Conservation (phyloP, 1,140 invertebrate genomes). For the Drosophila eugracilis region DNA sequence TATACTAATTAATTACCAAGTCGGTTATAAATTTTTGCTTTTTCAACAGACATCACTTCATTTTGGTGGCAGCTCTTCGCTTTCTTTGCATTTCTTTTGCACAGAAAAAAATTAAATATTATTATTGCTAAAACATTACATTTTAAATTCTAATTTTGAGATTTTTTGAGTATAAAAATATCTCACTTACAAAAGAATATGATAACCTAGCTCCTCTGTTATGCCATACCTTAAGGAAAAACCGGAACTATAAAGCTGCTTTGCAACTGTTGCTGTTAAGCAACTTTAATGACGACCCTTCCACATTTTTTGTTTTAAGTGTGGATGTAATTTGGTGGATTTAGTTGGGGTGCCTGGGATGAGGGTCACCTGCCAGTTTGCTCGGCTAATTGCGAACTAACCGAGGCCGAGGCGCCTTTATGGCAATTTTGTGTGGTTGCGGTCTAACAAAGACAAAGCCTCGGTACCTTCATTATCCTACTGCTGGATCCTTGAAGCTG, state of each 20-base stretch:
- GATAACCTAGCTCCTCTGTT: too few relatives aligned
- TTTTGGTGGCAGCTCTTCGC: slow-evolving; percentile 13
- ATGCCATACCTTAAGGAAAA: neutral
- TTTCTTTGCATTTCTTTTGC: slow-evolving; percentile 13
- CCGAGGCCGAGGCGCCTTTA: slow-evolving; percentile 45
- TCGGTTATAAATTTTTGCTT: slow-evolving; percentile 44
- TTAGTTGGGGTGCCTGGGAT: slow-evolving; percentile 14
- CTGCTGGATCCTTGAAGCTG: slow-evolving; percentile 9
- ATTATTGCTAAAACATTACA: too few relatives aligned
- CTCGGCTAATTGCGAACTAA: slow-evolving; percentile 56
- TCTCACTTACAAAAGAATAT: neutral
- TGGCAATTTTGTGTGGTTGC: slow-evolving; percentile 55
- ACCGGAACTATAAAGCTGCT: neutral
- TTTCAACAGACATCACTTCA: slow-evolving; percentile 32
- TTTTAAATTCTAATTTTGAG: too few relatives aligned
- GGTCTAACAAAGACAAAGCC: slow-evolving; percentile 37
- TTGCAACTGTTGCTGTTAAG: neutral
- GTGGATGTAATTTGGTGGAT: slow-evolving; percentile 23
- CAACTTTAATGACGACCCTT: neutral
- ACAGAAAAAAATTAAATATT: neutral
- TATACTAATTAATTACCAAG: slow-evolving; percentile 67
- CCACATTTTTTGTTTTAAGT: slow-evolving; percentile 17
- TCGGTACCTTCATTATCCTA: slow-evolving; percentile 9
- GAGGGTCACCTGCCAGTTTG: slow-evolving; percentile 46
- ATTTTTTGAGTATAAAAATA: too few relatives aligned